phyloP scores from a whole-genome alignment of 2,888 invertebrate genomes.

The Rhagonycha fulva region DNA sequence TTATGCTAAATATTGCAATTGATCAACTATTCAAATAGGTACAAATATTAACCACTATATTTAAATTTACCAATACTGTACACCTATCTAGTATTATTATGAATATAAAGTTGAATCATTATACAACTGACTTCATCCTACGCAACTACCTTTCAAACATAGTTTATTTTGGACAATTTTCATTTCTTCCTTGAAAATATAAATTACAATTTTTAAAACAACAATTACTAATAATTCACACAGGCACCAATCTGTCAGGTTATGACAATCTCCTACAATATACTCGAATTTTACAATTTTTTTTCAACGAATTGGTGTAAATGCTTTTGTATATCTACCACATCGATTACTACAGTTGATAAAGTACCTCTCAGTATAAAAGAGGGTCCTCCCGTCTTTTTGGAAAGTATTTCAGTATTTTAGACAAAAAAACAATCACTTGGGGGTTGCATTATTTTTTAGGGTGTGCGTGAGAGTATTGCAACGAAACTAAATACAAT shows the following conservation, averaged over 20 bases:
- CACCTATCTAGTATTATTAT: not conserved
- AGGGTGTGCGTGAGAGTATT: not conserved
- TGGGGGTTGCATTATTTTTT: not conserved
- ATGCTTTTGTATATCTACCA: not conserved
- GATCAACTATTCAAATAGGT: not conserved
- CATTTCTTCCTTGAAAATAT: too few relatives aligned
- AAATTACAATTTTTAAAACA: not conserved
- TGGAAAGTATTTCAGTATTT: not conserved
- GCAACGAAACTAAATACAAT: not conserved
- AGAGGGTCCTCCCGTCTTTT: not conserved
- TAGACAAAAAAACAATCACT: not conserved
- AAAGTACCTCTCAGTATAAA: not conserved
- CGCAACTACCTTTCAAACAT: too few relatives aligned
- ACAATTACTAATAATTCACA: not conserved
- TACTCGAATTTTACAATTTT: not conserved
- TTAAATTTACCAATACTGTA: not conserved
- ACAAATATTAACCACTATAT: not conserved
- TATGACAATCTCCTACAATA: not conserved
- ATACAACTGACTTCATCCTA: too few relatives aligned
- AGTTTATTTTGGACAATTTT: too few relatives aligned
- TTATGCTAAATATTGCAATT: not conserved
- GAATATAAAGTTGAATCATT: not conserved
- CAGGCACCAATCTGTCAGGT: too few relatives aligned
- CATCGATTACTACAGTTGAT: not conserved
- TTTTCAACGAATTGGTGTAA: not conserved